Percentiles rank a stretch among this genome's conserved stretches.
These are phyloP conservation scores for Ametastegia equiseti DNA, from an alignment of 2,888 invertebrate species.

Conservation along the genomic window DNA sequence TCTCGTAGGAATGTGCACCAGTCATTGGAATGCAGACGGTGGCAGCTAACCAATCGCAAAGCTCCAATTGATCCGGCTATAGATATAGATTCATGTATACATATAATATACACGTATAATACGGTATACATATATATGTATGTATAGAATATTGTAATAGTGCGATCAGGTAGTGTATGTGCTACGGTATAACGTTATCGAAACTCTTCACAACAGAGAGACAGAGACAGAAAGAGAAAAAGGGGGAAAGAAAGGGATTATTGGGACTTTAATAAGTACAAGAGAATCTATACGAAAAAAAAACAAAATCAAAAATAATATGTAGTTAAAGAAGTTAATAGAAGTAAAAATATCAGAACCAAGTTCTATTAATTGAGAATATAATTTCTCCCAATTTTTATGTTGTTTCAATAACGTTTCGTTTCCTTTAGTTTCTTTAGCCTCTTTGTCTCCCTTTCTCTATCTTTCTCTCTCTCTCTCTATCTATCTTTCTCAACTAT, in stretches of 20 bases:
- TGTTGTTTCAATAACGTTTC: neutral
- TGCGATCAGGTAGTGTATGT: neutral
- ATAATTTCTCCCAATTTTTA: neutral
- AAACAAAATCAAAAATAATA: no score
- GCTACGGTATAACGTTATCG: no score
- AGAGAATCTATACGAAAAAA: no score
- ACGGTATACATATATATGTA: neutral
- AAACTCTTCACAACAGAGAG: no score
- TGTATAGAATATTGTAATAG: no score
- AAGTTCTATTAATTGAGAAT: no score
- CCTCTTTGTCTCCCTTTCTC: no score
- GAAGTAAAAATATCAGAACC: no score
- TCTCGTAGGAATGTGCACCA: slow-evolving; percentile 40
- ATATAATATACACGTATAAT: neutral
- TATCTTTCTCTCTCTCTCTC: no score
- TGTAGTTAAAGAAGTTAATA: neutral
- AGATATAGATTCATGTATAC: neutral
- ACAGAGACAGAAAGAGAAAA: no score
- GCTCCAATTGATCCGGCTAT: slow-evolving; percentile 25
- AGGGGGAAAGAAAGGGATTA: no score
- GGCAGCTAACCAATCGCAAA: slow-evolving; percentile 22
- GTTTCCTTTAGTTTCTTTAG: slow-evolving; percentile 10
- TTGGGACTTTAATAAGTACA: no score
- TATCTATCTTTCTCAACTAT: slow-evolving; percentile 3
- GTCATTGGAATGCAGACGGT: slow-evolving; percentile 46